phyloP scores from a whole-genome alignment of 2,113 vertebrate species.

The Tachycineta bicolor region DNA sequence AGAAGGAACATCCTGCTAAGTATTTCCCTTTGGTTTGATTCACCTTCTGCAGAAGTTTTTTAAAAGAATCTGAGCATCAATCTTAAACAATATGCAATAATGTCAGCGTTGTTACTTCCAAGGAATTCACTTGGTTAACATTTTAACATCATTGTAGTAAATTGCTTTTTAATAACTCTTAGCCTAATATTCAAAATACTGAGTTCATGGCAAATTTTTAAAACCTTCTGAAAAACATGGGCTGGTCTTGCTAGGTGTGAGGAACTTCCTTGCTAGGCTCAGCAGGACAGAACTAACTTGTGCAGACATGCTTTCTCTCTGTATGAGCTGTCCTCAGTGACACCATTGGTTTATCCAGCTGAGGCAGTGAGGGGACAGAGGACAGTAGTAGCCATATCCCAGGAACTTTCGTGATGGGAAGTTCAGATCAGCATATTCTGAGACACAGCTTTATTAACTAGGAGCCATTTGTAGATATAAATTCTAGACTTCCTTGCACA shows the following conservation, averaged over 20 bases:
- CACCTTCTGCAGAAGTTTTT: neutral
- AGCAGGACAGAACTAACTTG: neutral
- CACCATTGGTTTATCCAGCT: neutral
- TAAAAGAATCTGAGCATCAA: neutral
- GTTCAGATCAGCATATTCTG: neutral
- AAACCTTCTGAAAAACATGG: neutral
- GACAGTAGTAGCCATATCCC: neutral
- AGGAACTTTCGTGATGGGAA: neutral
- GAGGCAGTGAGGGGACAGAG: neutral
- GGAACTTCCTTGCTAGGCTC: neutral
- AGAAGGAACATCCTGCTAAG: neutral
- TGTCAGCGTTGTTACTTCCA: neutral
- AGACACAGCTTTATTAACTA: neutral
- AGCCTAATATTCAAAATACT: neutral
- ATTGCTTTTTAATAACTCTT: neutral
- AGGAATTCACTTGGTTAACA: neutral
- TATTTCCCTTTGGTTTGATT: neutral
- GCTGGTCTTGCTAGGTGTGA: neutral
- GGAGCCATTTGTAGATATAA: neutral
- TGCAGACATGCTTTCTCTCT: neutral
- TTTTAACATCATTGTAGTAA: neutral
- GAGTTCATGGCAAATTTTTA: neutral
- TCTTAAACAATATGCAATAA: neutral
- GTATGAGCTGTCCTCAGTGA: neutral
- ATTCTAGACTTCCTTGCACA: neutral